These are phyloP conservation scores for Glossosoma conforme DNA, from an alignment of 1,140 invertebrate genomes.

Conservation along the genomic window DNA sequence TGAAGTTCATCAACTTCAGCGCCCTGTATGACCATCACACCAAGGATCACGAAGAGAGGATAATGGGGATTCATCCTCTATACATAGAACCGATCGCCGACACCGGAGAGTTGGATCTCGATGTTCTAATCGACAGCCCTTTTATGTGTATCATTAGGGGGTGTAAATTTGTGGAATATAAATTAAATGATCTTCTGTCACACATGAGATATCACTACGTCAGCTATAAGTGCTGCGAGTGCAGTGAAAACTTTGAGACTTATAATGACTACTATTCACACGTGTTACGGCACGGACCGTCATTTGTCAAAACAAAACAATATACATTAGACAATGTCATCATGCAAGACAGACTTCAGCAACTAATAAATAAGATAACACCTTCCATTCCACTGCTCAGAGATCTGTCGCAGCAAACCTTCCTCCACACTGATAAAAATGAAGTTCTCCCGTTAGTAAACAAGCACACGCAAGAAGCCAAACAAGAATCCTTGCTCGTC, in stretches of 20 bases:
- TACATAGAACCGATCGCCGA: neutral
- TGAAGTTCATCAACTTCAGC: neutral
- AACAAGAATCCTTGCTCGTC: too few species aligned
- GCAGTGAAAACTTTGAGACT: neutral
- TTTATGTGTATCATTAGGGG: slow-evolving; percentile 12
- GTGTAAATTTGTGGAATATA: slow-evolving; percentile 1
- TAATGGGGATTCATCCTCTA: slow-evolving; percentile 4
- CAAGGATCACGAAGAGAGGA: neutral
- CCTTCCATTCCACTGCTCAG: too few species aligned
- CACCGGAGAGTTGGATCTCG: slow-evolving; percentile 5
- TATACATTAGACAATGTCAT: neutral
- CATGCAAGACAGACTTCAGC: neutral
- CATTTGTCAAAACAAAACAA: neutral
- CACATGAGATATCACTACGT: slow-evolving; percentile 15
- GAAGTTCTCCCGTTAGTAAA: too few species aligned
- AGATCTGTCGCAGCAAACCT: too few species aligned
- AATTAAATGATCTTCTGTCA: neutral
- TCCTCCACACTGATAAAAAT: too few species aligned
- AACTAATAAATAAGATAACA: too few species aligned
- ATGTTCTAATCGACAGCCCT: neutral
- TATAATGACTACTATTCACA: neutral
- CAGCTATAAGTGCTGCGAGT: slow-evolving; percentile 5
- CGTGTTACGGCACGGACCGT: neutral
- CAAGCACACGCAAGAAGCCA: too few species aligned
- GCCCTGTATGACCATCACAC: slow-evolving; percentile 3